These are phyloP conservation scores for Caiman crocodilus DNA, from an alignment of 2,797 vertebrate genomes.

Conservation along the genomic window DNA sequence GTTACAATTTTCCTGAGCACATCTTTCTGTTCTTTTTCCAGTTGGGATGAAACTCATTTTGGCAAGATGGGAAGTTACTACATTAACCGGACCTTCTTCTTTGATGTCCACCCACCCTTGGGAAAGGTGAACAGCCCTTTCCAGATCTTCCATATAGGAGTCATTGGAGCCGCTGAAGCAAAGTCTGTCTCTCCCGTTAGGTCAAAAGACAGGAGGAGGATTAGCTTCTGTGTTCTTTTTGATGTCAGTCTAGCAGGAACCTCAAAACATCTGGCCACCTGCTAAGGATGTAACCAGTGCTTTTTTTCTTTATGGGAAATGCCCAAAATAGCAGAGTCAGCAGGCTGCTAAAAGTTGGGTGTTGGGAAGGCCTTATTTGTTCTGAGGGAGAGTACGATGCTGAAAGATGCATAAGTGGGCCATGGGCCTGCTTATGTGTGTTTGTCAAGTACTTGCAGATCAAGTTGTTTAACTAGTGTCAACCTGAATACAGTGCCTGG, in stretches of 20 bases:
- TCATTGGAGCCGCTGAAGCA: neutral
- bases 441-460: neutral
- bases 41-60: slow-evolving; percentile 99
- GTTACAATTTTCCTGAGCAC: neutral
- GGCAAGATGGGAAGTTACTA: slow-evolving; percentile 99
- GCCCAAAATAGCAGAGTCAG: neutral
- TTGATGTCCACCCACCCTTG: slow-evolving; percentile 97
- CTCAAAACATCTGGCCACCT: neutral
- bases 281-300: neutral
- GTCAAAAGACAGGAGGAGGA: neutral
- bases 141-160: neutral
- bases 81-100: slow-evolving; percentile 98
- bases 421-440: neutral
- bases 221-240: neutral
- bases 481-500: neutral
- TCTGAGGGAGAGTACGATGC: accelerated
- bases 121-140: slow-evolving; percentile 88
- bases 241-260: no score
- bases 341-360: neutral
- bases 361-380: neutral
- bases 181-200: neutral
- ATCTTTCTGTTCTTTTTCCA: slow-evolving; percentile 68
- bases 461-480: neutral
- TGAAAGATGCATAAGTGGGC: accelerated
- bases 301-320: neutral